Evolutionary conservation across 2,113 vertebrate species (phyloP).

Genomic region (Nibea coibor): DNA sequence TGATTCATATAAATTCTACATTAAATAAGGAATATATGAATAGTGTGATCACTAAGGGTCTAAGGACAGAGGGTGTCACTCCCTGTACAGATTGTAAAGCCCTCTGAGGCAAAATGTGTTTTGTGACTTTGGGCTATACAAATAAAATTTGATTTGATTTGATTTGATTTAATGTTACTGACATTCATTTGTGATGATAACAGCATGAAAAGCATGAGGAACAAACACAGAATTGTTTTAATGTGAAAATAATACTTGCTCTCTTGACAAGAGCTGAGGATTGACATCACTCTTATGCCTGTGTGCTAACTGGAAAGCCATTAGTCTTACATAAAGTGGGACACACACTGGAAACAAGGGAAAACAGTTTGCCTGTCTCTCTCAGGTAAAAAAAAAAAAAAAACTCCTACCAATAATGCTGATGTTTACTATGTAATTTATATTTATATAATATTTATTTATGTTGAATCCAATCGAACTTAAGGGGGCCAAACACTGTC

Average conservation of each 20-base stretch:
- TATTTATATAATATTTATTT: no score
- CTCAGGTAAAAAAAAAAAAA: no score
- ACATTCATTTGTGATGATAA: not conserved
- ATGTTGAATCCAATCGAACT: no score
- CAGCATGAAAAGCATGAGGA: not conserved
- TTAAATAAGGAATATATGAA: not conserved
- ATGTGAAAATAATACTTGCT: no score
- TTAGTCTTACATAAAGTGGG: not conserved
- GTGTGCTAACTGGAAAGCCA: not conserved
- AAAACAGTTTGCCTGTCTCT: not conserved
- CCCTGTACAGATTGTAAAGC: no score
- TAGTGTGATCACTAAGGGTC: constrained; percentile 2
- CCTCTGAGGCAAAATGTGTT: no score
- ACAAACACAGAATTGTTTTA: not conserved
- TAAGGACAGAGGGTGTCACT: no score
- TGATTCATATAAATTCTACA: constrained; percentile 19
- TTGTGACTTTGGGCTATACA: no score
- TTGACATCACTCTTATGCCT: not conserved
- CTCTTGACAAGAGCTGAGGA: not conserved
- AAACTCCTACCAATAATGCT: not conserved
- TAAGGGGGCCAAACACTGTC: no score
- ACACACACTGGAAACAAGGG: not conserved
- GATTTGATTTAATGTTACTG: no score
- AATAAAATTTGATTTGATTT: no score
- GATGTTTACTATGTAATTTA: not conserved